Percentiles rank a stretch among this genome's conserved stretches.
These are phyloP conservation scores for Holothuria scabra DNA, from an alignment of 53 echinoderm and acorn worm genomes.

Conservation along the genomic window DNA sequence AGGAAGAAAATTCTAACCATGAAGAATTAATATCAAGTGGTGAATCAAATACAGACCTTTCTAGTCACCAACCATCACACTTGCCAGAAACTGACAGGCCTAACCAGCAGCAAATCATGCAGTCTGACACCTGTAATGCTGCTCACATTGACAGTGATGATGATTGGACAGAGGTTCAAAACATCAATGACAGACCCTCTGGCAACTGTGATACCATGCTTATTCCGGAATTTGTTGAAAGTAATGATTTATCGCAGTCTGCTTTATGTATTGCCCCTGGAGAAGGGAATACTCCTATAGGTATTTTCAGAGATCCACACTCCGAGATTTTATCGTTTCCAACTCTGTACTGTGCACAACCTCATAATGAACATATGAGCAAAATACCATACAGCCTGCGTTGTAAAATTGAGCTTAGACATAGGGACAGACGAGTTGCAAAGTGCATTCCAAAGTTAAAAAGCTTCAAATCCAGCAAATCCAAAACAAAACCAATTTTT, in stretches of 20 bases:
- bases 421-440: conserved; percentile 33
- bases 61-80: too few species aligned
- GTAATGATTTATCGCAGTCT: background rate
- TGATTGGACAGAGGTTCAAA: conserved; percentile 6
- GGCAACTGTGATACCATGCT: conserved; percentile 24
- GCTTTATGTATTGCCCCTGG: conserved; percentile 7
- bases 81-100: too few species aligned
- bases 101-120: too few species aligned
- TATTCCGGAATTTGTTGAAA: background rate
- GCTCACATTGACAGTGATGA: background rate
- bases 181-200: background rate
- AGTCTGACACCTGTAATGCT: too few species aligned
- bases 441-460: conserved; percentile 14
- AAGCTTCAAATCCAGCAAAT: conserved; percentile 41
- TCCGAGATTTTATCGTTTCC: conserved; percentile 45
- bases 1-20: too few species aligned
- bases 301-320: conserved; percentile 24
- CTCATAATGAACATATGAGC: background rate
- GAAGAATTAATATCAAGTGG: too few species aligned
- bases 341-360: conserved; percentile 34
- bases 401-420: conserved; percentile 25
- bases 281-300: conserved; percentile 22
- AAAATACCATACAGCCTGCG: conserved; percentile 20
- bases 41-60: too few species aligned
- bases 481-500: background rate